Evolutionary conservation across 2,797 vertebrate genomes (phyloP).

Genomic region (Cirrhinus mrigala): DNA sequence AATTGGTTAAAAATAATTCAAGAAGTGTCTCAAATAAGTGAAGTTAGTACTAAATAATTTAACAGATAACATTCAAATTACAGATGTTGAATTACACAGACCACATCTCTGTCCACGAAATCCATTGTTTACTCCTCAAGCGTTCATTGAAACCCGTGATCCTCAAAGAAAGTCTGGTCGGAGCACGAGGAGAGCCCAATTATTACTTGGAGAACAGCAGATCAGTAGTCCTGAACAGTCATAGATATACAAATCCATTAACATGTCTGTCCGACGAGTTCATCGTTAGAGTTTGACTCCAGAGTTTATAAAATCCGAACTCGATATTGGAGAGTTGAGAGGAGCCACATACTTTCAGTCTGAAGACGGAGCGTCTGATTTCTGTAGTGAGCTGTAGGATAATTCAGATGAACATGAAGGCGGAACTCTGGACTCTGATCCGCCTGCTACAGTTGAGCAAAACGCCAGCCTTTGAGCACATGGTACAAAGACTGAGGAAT

Average conservation of each 20-base stretch:
- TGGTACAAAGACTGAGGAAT: too few species aligned
- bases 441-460: too few species aligned
- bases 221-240: too few species aligned
- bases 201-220: neutral
- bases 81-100: neutral
- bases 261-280: too few species aligned
- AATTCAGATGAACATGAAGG: neutral
- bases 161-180: neutral
- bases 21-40: neutral
- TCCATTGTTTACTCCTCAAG: neutral
- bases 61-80: neutral
- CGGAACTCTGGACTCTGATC: too few species aligned
- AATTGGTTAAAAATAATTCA: neutral
- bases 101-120: neutral
- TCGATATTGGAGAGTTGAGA: too few species aligned
- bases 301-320: too few species aligned
- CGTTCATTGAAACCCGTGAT: rapidly evolving
- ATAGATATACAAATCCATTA: too few species aligned
- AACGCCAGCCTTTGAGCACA: too few species aligned
- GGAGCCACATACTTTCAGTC: too few species aligned
- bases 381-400: too few species aligned
- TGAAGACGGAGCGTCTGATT: neutral
- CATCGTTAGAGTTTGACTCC: neutral
- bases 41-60: neutral
- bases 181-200: neutral